Base-by-base conservation (phyloP, 2,797 vertebrate species). In the Neosilurus hyrtlii region DNA sequence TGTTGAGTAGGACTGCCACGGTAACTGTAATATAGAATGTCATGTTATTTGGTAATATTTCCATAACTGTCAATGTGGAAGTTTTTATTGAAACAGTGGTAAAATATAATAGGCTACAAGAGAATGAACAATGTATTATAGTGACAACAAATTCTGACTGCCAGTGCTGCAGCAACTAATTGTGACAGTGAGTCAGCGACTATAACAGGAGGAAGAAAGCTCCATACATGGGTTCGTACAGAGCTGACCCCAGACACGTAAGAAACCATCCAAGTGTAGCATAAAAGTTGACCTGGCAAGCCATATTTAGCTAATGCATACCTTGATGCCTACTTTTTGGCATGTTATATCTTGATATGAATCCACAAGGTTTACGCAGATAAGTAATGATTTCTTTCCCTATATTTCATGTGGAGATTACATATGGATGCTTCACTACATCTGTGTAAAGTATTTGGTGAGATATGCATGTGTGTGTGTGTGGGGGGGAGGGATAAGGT, bases 1-100 rank as follows among this genome's bases (percentile, higher is more conserved):
- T 30, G 15, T 79, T 79, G 22, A 61, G 20, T 10, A 76, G 22
- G 56, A 37, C 56, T 43, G 26, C n/a, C 43, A 79, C 16, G 9
- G 52, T n/a, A 57, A 37, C 30, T 15, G 52, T 37, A 68, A 43
- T 80, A 43, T 26, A 80, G 8, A 57, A 80, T 68, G 78, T 22
- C 78, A 57, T 59, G 14, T 68, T 57, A 80, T 68, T 68, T 80
- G 65, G 11, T 68, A 57, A 80, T 80, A 66, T 80, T 68, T 68
- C 11, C 30, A 80, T 68, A 68, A 80, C 20, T 80, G 77, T 67
- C 77, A 79, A 49, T 66, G 43, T 26, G n/a, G 61, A 22, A 30
- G 49, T 52, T 79, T 79, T 77, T 79, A 79, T 66, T 52, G 77
- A 79, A 79, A 66, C 77, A 52, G 26, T 79, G 37, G 62, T 79